Percentiles rank a stretch among this genome's conserved stretches.
phyloP scores from a whole-genome alignment of 2,797 vertebrate genomes.

The Gymnodraco acuticeps region DNA sequence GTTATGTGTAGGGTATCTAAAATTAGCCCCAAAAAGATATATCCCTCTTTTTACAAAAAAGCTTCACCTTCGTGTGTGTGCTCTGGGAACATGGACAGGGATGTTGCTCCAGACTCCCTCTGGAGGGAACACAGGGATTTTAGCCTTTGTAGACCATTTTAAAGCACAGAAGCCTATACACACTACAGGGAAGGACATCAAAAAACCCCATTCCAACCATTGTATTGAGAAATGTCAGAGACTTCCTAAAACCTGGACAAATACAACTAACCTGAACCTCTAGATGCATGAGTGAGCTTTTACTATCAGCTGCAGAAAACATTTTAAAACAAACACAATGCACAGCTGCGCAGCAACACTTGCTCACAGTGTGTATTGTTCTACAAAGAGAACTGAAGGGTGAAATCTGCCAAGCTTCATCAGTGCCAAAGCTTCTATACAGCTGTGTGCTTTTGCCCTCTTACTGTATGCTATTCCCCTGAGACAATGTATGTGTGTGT shows the following conservation, averaged over 20 bases:
- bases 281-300: background rate
- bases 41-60: background rate
- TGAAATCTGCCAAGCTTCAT: conserved; percentile 47
- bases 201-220: too few relatives aligned
- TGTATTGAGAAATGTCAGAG: background rate
- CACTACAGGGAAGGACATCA: too few relatives aligned
- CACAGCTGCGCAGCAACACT: conserved; percentile 20
- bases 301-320: background rate
- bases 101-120: too few relatives aligned
- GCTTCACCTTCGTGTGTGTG: background rate
- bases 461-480: conserved; percentile 49
- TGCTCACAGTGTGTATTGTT: conserved; percentile 19
- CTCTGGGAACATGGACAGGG: background rate
- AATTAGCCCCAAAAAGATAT: background rate
- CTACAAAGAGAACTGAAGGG: conserved; percentile 36
- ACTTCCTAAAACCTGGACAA: background rate
- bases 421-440: conserved; percentile 19
- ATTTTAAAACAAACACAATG: conserved; percentile 1
- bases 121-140: too few relatives aligned
- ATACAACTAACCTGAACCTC: background rate
- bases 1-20: background rate
- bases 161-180: too few relatives aligned
- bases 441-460: conserved; percentile 46
- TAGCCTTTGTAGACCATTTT: too few relatives aligned
- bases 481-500: conserved; percentile 20